Conservation (phyloP, 2,113 vertebrate species). For the Vulpes vulpes region DNA sequence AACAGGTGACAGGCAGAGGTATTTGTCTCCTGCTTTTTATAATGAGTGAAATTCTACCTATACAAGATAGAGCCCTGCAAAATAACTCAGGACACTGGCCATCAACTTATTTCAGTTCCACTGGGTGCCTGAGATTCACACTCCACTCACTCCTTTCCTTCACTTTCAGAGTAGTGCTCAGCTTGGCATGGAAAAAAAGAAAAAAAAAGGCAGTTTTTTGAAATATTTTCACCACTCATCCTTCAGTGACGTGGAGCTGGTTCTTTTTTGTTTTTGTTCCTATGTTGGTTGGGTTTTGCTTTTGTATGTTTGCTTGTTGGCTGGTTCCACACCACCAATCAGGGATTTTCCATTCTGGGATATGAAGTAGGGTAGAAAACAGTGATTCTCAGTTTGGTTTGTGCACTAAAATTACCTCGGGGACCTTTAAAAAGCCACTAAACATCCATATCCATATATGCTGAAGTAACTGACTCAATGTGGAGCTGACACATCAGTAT, state of each 20-base stretch:
- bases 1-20: neutral
- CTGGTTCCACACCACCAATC: neutral
- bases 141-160: neutral
- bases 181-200: neutral
- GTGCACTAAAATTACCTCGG: neutral
- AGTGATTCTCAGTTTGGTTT: neutral
- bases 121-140: neutral
- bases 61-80: neutral
- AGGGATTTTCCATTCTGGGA: neutral
- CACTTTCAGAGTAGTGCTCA: neutral
- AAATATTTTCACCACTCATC: slow-evolving; percentile 12
- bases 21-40: neutral
- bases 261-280: slow-evolving; percentile 15
- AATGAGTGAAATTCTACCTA: neutral
- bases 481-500: neutral
- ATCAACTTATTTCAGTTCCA: neutral
- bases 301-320: neutral
- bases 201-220: neutral
- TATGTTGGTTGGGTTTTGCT: slow-evolving; percentile 50
- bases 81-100: neutral
- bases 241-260: neutral
- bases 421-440: neutral
- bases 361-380: neutral
- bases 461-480: neutral
- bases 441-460: neutral